Evolutionary conservation across 2,797 vertebrate genomes (phyloP), one percentile per base, ranked within the genome.

Genomic region (Peromyscus melanophrys): DNA sequence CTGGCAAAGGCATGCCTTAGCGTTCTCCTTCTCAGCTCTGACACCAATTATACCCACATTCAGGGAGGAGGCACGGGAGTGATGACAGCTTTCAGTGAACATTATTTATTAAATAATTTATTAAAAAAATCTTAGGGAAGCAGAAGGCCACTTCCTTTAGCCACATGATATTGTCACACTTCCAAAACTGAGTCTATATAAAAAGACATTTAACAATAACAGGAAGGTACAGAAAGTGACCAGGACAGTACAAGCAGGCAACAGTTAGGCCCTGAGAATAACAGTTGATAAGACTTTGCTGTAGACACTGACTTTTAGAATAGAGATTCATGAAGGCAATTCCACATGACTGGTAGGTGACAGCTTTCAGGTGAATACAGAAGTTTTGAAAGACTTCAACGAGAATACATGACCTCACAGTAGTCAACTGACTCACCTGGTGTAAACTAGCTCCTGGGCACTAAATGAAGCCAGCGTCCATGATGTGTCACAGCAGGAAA

Each of bases 81-180:
- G 57, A 94, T 63, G 40, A 94, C 69, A 90, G 10, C 37, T 94
- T 95, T 84, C 16, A 43, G 9, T 46, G 61, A 19, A 65, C 2
- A 11, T 78, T 92, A 84, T 94, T 95, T 96, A 92, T 88, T 77
- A 93, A 97, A 97, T 52, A 77, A 65, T 97, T 97, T 95, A 94
- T 97, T 96, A 85, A 19, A 65, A 92, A 95, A 78, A 65, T 59
- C 57, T n/a, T 69, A 92, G 86, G 94, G 75, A 93, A 96, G 88
- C 29, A 73, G 73, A 97, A 92, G 89, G 77, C 21, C 65, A 80
- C 92, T 92, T 97, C 86, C n/a, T 89, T 67, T 89, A 89, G n/a
- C 25, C 75, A 76, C 59, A 5, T 69, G 61, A 46, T 25, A 65
- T 92, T 97, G 49, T 86, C 31, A 73, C 91, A 92, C 46, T 77